These are phyloP conservation scores for Anguilla marmorata DNA, from an alignment of 2,797 vertebrate species.

Conservation along the genomic window DNA sequence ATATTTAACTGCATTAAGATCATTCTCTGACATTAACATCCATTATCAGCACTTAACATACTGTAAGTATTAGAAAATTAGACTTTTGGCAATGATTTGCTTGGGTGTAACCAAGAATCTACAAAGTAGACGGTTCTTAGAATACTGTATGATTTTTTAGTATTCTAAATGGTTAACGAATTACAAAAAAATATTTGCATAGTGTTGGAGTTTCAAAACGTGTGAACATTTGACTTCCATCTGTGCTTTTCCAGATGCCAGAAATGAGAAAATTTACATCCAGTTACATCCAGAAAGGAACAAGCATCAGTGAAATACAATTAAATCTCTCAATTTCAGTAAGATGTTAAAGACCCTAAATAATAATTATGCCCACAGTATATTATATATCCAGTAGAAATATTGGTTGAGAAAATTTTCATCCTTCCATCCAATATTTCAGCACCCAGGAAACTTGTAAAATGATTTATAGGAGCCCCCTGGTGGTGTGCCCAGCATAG, in stretches of 20 bases:
- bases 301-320: not conserved
- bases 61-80: not conserved
- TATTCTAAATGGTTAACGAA: not conserved
- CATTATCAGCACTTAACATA: not conserved
- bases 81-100: not conserved
- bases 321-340: not conserved
- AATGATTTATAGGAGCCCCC: no score
- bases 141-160: not conserved
- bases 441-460: not conserved
- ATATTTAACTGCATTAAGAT: not conserved
- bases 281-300: not conserved
- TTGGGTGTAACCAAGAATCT: not conserved
- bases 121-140: not conserved
- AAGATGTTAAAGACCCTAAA: not conserved
- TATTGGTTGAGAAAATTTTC: not conserved
- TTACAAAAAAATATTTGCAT: conserved; percentile 9
- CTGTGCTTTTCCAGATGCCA: not conserved
- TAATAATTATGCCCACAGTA: not conserved
- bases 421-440: not conserved
- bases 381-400: not conserved
- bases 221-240: not conserved
- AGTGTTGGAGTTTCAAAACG: not conserved
- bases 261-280: not conserved
- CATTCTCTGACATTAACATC: not conserved
- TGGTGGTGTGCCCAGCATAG: no score